phyloP scores from a whole-genome alignment of 1,140 invertebrate genomes.

The Lasioglossum baleicum region DNA sequence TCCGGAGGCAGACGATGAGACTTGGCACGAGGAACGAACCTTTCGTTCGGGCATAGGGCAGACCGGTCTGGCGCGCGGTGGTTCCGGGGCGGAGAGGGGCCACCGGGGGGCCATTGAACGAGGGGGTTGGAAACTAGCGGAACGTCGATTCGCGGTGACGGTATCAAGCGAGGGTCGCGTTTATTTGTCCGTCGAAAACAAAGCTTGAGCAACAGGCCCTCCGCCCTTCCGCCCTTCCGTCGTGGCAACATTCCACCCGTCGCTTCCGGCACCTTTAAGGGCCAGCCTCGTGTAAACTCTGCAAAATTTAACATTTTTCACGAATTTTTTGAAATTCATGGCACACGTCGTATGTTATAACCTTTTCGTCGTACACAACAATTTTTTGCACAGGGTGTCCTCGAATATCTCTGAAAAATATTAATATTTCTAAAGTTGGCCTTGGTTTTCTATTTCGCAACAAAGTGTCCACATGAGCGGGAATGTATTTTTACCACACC shows the following conservation, averaged over 20 bases:
- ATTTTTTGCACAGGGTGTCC: too few species aligned
- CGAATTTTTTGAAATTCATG: too few species aligned
- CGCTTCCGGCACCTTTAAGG: slow-evolving; percentile 30
- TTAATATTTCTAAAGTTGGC: too few species aligned
- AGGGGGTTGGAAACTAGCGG: slow-evolving; percentile 22
- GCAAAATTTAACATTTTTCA: too few species aligned
- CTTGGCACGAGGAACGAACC: slow-evolving; percentile 43
- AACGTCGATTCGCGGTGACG: slow-evolving; percentile 45
- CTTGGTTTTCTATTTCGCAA: too few species aligned
- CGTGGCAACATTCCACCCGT: slow-evolving; percentile 11
- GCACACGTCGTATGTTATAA: too few species aligned
- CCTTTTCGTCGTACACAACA: too few species aligned
- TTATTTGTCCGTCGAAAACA: slow-evolving; percentile 64
- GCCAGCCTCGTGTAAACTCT: too few species aligned
- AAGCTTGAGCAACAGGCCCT: slow-evolving; percentile 65
- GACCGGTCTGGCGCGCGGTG: background rate
- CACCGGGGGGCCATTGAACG: background rate
- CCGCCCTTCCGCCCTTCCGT: background rate
- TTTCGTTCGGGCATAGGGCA: slow-evolving; percentile 22
- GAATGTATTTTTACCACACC: too few species aligned
- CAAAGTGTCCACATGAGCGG: too few species aligned
- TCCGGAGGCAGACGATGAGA: slow-evolving; percentile 35
- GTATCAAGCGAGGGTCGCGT: slow-evolving; percentile 52
- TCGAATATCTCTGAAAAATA: too few species aligned
- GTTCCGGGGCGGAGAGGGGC: too few species aligned